phyloP scores from a whole-genome alignment of 2,888 invertebrate species.

The Belgica antarctica region DNA sequence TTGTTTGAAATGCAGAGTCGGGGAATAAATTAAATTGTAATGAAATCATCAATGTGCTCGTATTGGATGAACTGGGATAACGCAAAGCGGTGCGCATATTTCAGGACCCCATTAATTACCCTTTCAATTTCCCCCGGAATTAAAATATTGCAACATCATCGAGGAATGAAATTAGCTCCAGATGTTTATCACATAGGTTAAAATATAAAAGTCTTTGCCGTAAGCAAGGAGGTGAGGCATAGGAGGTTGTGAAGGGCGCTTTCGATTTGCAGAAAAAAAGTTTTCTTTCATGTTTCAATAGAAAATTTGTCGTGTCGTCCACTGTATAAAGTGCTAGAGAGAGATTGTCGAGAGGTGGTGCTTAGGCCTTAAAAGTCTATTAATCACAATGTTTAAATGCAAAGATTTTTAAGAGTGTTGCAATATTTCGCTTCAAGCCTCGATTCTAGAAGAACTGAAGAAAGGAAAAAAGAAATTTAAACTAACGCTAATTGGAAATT shows the following conservation, averaged over 20 bases:
- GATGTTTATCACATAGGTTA: slow-evolving; percentile 15
- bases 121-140: too few relatives aligned
- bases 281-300: neutral
- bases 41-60: neutral
- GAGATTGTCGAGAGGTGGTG: slow-evolving; percentile 22
- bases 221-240: too few relatives aligned
- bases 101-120: too few relatives aligned
- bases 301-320: slow-evolving; percentile 3
- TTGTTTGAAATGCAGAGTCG: neutral
- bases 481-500: slow-evolving; percentile 4
- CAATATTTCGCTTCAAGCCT: neutral
- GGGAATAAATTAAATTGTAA: neutral
- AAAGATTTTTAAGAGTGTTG: neutral
- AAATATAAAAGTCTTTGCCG: too few relatives aligned
- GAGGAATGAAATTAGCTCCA: neutral
- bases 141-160: slow-evolving; percentile 8
- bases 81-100: too few relatives aligned
- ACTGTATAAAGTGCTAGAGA: slow-evolving; percentile 8
- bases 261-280: neutral
- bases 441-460: too few relatives aligned
- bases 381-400: slow-evolving; percentile 15
- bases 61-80: neutral
- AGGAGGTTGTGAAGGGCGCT: neutral
- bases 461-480: too few relatives aligned
- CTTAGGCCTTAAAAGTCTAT: slow-evolving; percentile 9